These are phyloP conservation scores for Lates japonicus DNA, from an alignment of 2,797 vertebrate genomes.

Conservation along the genomic window DNA sequence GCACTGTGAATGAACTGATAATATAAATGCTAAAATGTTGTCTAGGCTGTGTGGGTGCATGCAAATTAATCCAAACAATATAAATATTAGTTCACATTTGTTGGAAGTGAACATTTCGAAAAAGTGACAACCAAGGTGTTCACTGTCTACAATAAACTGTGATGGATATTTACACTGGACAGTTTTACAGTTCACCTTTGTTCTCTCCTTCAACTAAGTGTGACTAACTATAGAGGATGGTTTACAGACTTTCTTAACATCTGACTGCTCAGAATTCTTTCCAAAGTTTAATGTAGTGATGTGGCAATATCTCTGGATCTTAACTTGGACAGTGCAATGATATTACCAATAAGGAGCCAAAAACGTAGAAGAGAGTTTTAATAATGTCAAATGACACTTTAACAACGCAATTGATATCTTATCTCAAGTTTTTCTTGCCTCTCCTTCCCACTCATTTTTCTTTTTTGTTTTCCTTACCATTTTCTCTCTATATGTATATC, in stretches of 20 bases:
- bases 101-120: background rate
- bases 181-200: background rate
- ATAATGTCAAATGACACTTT: background rate
- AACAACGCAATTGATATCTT: background rate
- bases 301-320: background rate
- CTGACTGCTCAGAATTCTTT: background rate
- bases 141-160: background rate
- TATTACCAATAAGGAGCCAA: background rate
- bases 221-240: background rate
- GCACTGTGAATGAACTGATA: too few species aligned
- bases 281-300: background rate
- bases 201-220: background rate
- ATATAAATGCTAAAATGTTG: background rate
- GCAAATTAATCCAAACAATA: background rate
- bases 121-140: background rate
- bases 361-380: background rate
- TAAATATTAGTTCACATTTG: too few species aligned
- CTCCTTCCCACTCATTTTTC: background rate
- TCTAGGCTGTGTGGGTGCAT: background rate
- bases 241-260: background rate
- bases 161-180: background rate
- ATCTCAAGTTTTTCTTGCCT: too few species aligned
- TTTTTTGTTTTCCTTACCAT: slow-evolving; percentile 2
- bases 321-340: background rate
- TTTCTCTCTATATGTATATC: slow-evolving; percentile 14